These are phyloP conservation scores for Athene cunicularia DNA, from an alignment of 2,113 vertebrate species.

Conservation along the genomic window DNA sequence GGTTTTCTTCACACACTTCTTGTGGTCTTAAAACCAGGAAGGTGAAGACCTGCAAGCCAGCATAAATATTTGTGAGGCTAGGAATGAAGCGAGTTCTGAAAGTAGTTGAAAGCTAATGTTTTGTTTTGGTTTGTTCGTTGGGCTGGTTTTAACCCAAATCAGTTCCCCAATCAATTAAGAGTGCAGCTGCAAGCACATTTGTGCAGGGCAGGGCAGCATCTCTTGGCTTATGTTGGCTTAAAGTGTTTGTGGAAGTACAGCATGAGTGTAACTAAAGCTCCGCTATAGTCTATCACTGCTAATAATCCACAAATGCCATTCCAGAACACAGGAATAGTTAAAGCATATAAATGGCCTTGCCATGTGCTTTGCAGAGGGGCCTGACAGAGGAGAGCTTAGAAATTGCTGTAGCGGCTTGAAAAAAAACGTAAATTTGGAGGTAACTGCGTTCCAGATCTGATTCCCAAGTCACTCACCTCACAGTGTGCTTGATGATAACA, in stretches of 20 bases:
- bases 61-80: neutral
- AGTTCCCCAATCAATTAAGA: neutral
- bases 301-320: slow-evolving; percentile 64
- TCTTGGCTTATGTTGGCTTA: slow-evolving; percentile 44
- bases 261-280: slow-evolving; percentile 47
- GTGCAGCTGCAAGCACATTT: slow-evolving; percentile 61
- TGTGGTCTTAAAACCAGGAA: neutral
- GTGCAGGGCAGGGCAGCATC: slow-evolving; percentile 50
- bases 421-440: neutral
- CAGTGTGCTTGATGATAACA: neutral
- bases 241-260: slow-evolving; percentile 44
- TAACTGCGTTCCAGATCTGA: neutral
- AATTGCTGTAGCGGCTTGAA: neutral
- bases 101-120: neutral
- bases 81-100: neutral
- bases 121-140: neutral
- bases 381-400: neutral
- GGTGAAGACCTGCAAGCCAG: neutral
- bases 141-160: neutral
- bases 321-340: slow-evolving; percentile 50
- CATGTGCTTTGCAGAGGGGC: neutral
- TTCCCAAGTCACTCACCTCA: neutral
- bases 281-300: neutral
- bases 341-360: slow-evolving; percentile 28
- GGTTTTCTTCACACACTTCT: neutral